phyloP scores from a whole-genome alignment of 2,888 invertebrate genomes.

The Carabus problematicus region DNA sequence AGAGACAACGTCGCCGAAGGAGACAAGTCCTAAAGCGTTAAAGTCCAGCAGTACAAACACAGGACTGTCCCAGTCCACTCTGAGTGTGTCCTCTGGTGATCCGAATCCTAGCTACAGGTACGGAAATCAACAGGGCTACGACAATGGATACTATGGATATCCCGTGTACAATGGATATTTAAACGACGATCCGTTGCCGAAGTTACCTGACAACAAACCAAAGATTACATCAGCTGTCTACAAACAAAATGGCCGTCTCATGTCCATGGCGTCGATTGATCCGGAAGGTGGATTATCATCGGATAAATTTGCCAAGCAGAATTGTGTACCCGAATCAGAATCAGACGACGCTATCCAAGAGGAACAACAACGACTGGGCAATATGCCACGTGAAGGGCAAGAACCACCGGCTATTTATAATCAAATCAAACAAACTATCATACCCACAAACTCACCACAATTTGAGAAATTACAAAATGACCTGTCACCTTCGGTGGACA shows the following conservation, averaged over 20 bases:
- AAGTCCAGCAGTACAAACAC: conserved; percentile 47
- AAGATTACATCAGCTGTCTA: conserved; percentile 75
- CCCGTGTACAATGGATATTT: conserved; percentile 69
- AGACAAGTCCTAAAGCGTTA: conserved; percentile 12
- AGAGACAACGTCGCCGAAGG: conserved; percentile 52
- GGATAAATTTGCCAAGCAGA: conserved; percentile 60
- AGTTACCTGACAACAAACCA: conserved; percentile 65
- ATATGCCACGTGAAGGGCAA: conserved; percentile 52
- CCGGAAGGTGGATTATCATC: conserved; percentile 63
- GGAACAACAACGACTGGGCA: conserved; percentile 61
- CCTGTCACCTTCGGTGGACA: conserved; percentile 36
- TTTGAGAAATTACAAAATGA: conserved; percentile 60
- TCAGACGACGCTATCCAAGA: conserved; percentile 59
- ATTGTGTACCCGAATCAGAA: conserved; percentile 41
- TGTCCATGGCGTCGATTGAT: conserved; percentile 62
- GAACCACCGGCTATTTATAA: conserved; percentile 36
- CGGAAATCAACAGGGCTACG: conserved; percentile 80
- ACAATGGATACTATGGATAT: conserved; percentile 75
- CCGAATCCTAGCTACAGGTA: conserved; percentile 80
- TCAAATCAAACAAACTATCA: conserved; percentile 23
- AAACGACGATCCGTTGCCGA: conserved; percentile 52
- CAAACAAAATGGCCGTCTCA: conserved; percentile 64
- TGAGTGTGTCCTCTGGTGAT: conserved; percentile 75
- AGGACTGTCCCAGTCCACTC: conserved; percentile 78
- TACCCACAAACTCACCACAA: conserved; percentile 64